A percentile compares a stretch with the other conserved stretches of the same genome.
These are phyloP conservation scores for Agrypnus murinus DNA, from an alignment of 2,888 invertebrate genomes.

Conservation along the genomic window DNA sequence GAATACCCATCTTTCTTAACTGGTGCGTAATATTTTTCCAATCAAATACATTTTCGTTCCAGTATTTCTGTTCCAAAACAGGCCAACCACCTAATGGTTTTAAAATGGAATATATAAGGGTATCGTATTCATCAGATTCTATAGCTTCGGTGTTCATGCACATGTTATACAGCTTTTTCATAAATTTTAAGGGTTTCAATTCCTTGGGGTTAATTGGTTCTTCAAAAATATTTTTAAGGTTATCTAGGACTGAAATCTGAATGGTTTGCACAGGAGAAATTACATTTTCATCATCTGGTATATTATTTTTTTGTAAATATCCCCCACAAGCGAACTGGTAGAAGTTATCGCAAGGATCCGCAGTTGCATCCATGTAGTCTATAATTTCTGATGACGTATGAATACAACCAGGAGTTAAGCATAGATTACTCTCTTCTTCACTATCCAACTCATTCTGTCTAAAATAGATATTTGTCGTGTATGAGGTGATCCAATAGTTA, in stretches of 20 bases:
- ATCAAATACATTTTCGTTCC: constrained; percentile 68
- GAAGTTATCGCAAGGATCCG: constrained; percentile 85
- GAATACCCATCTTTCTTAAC: constrained; percentile 73
- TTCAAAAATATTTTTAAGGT: not conserved
- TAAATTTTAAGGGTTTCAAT: constrained; percentile 59
- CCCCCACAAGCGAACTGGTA: constrained; percentile 84
- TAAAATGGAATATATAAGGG: constrained; percentile 69
- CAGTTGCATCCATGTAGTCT: constrained; percentile 78
- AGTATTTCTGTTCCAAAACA: constrained; percentile 69
- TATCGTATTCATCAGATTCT: constrained; percentile 62
- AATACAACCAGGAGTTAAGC: constrained; percentile 80
- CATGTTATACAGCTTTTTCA: constrained; percentile 59
- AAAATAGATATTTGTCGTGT: no score
- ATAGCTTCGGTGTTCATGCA: constrained; percentile 66
- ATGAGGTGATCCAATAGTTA: no score
- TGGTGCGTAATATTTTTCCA: constrained; percentile 64
- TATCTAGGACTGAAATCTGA: not conserved
- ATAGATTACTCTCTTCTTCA: constrained; percentile 50
- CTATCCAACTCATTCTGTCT: constrained; percentile 58
- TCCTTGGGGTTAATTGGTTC: constrained; percentile 64
- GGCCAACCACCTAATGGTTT: constrained; percentile 76
- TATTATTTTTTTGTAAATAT: constrained; percentile 76
- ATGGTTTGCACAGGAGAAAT: not conserved
- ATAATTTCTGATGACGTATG: constrained; percentile 82
- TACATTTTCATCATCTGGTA: not conserved